Percentiles rank a stretch among this genome's conserved stretches.
phyloP scores from a whole-genome alignment of 2,113 vertebrate genomes.

The Clinocottus analis region DNA sequence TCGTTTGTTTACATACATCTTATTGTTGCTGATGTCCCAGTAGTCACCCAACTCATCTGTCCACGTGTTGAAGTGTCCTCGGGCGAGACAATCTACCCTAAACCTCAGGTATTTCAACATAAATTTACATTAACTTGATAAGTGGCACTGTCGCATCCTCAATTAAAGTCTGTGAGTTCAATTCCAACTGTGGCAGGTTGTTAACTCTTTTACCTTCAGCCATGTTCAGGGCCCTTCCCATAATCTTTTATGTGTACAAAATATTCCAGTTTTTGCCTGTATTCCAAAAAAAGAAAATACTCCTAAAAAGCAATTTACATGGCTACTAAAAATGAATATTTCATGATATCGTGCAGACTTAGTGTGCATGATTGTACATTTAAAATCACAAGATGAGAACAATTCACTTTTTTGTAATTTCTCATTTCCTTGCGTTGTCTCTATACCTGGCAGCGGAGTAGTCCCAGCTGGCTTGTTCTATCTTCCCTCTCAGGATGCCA shows the following conservation, averaged over 20 bases:
- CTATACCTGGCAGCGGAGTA: conserved; percentile 89
- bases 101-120: background rate
- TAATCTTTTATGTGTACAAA: background rate
- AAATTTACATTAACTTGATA: background rate
- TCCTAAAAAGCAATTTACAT: background rate
- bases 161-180: background rate
- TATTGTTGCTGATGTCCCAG: background rate
- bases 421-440: background rate
- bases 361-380: background rate
- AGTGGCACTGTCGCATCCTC: background rate
- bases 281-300: background rate
- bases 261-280: background rate
- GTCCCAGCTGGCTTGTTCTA: conserved; percentile 93
- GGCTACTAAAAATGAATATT: background rate
- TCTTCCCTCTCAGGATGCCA: conserved; percentile 90
- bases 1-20: background rate
- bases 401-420: background rate
- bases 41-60: background rate
- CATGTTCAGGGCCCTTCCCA: too few species aligned
- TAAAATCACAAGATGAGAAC: background rate
- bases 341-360: background rate
- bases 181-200: background rate
- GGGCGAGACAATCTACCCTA: background rate
- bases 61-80: background rate
- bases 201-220: background rate